Evolutionary conservation across 2,888 invertebrate genomes (phyloP).

Genomic region (Zygothrica quintamaculata): DNA sequence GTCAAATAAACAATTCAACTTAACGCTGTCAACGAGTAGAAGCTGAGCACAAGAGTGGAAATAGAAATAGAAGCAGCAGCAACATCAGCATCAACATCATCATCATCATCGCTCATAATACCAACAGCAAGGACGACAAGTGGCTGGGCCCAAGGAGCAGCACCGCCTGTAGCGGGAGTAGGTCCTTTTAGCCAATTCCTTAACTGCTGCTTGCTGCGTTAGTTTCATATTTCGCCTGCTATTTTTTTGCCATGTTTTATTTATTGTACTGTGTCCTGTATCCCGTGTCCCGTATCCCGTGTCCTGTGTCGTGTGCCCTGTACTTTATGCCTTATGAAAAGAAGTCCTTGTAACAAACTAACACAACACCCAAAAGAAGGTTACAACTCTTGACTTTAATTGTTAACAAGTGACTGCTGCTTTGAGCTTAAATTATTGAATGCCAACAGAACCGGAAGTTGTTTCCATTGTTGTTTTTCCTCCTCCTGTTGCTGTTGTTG

Average conservation of each 20-base stretch:
- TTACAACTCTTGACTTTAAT: slow-evolving; percentile 76
- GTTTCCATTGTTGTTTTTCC: slow-evolving; percentile 7
- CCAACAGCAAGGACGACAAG: slow-evolving; percentile 34
- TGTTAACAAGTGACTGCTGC: slow-evolving; percentile 74
- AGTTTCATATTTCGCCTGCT: slow-evolving; percentile 72
- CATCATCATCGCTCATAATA: slow-evolving; percentile 67
- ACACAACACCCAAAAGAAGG: slow-evolving; percentile 51
- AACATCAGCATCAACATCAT: slow-evolving; percentile 15
- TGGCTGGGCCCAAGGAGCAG: slow-evolving; percentile 14
- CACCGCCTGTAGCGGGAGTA: slow-evolving; percentile 10
- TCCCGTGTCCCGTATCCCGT: neutral
- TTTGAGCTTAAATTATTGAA: slow-evolving; percentile 69
- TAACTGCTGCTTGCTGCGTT: slow-evolving; percentile 41
- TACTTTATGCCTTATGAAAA: neutral
- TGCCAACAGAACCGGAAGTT: slow-evolving; percentile 44
- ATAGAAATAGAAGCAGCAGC: slow-evolving; percentile 14
- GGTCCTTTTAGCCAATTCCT: neutral
- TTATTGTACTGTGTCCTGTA: slow-evolving; percentile 51
- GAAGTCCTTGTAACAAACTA: too few relatives aligned
- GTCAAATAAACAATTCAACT: slow-evolving; percentile 81
- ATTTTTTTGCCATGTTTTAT: slow-evolving; percentile 75
- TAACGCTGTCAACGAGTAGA: slow-evolving; percentile 69
- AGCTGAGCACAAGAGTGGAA: slow-evolving; percentile 3
- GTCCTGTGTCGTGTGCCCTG: neutral
- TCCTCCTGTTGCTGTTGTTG: slow-evolving; percentile 20